Percentiles rank a stretch among this genome's conserved stretches.
Evolutionary conservation across 2,888 invertebrate genomes (phyloP).

Genomic region (Troilus luridus): DNA sequence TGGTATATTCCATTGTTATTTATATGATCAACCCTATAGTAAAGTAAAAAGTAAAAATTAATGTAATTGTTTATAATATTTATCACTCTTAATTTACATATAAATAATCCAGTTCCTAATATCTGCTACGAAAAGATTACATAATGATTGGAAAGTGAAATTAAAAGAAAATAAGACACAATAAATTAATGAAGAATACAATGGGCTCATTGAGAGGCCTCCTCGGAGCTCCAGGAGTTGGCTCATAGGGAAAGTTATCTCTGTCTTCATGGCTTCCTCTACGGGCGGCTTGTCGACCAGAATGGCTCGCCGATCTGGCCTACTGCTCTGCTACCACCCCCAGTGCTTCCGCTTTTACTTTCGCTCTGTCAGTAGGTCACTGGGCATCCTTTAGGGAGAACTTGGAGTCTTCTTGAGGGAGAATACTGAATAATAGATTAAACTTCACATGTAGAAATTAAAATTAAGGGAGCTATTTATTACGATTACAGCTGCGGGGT

Average conservation of each 20-base stretch:
- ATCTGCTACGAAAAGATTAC: background rate
- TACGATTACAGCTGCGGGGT: too few species aligned
- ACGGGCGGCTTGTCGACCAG: background rate
- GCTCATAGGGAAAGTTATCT: background rate
- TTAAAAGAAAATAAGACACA: background rate
- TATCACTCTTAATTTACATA: too few species aligned
- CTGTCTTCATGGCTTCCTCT: background rate
- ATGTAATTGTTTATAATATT: too few species aligned
- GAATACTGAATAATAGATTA: too few species aligned
- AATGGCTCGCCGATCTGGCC: background rate
- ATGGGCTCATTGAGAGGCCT: background rate
- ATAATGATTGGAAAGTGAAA: constrained; percentile 1
- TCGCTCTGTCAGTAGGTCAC: background rate
- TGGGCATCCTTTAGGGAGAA: background rate
- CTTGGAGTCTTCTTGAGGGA: background rate
- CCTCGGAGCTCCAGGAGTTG: background rate
- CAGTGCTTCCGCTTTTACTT: constrained; percentile 3
- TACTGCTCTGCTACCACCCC: background rate
- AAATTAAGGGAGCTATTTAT: too few species aligned
- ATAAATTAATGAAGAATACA: background rate
- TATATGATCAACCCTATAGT: too few species aligned
- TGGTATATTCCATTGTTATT: too few species aligned
- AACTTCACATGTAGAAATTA: too few species aligned
- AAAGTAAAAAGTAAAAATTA: too few species aligned
- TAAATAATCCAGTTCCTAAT: background rate